A percentile compares a stretch with the other conserved stretches of the same genome.
Evolutionary conservation across 2,888 invertebrate genomes (phyloP).

Genomic region (Pecten maximus): DNA sequence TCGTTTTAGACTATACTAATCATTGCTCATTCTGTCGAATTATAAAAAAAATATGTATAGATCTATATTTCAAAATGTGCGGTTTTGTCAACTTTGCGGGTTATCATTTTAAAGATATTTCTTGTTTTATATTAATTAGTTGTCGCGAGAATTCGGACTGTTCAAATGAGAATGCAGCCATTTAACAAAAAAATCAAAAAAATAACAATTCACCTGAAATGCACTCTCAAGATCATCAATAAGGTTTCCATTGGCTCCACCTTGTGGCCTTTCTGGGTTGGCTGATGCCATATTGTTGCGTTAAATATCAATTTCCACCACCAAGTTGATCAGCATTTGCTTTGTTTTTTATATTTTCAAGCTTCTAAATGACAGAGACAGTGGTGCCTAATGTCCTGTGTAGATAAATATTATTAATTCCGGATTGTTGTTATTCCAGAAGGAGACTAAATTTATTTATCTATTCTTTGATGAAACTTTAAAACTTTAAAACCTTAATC

Average conservation of each 20-base stretch:
- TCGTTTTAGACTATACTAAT: too few relatives aligned
- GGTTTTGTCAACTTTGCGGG: too few relatives aligned
- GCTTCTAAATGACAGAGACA: background rate
- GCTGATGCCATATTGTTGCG: background rate
- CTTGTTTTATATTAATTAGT: too few relatives aligned
- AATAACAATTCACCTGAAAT: slow-evolving; percentile 66
- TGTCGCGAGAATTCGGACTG: too few relatives aligned
- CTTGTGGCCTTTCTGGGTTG: background rate
- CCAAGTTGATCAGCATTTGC: background rate
- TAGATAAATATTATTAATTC: too few relatives aligned
- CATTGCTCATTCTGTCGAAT: too few relatives aligned
- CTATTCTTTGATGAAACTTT: background rate
- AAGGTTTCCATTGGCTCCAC: background rate
- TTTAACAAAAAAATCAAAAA: too few relatives aligned
- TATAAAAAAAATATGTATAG: too few relatives aligned
- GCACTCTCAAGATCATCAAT: slow-evolving; percentile 76
- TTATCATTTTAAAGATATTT: too few relatives aligned
- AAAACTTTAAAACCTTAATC: too few relatives aligned
- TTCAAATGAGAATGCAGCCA: too few relatives aligned
- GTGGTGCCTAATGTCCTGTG: background rate
- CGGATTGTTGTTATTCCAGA: background rate
- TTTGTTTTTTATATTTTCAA: background rate
- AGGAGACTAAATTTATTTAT: background rate
- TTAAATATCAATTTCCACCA: background rate
- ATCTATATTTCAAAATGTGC: too few relatives aligned